Evolutionary conservation across 2,113 vertebrate genomes (phyloP).

Genomic region (Pedionomus torquatus): DNA sequence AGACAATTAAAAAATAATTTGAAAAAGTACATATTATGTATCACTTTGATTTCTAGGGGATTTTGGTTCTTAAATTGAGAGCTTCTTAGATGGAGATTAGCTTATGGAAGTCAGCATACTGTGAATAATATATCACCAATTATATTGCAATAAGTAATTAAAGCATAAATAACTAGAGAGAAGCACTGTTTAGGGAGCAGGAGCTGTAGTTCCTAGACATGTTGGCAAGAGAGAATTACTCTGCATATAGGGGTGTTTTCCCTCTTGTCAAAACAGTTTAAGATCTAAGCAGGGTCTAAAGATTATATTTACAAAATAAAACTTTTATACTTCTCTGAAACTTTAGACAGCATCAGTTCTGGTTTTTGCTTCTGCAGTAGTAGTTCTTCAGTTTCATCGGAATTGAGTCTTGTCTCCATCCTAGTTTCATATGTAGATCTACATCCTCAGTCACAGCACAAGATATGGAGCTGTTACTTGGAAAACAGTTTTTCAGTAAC

Average conservation of each 20-base stretch:
- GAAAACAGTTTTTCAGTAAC: not conserved
- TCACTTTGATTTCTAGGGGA: not conserved
- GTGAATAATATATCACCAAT: not conserved
- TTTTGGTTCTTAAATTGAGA: not conserved
- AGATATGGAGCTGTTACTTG: not conserved
- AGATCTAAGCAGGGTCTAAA: not conserved
- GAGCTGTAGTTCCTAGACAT: not conserved
- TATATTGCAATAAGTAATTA: not conserved
- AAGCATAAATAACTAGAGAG: not conserved
- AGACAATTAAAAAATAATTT: not conserved
- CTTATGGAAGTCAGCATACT: not conserved
- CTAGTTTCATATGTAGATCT: not conserved
- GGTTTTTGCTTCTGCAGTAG: not conserved
- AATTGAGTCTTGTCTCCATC: not conserved
- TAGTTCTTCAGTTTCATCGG: not conserved
- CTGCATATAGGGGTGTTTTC: not conserved
- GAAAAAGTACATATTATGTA: not conserved
- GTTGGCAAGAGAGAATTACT: not conserved
- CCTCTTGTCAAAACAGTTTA: not conserved
- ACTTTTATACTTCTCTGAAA: not conserved
- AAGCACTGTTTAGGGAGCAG: not conserved
- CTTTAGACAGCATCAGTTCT: not conserved
- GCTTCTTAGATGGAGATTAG: not conserved
- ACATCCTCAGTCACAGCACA: not conserved
- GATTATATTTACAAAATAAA: not conserved